These are phyloP conservation scores for Busseola fusca DNA, from an alignment of 2,888 invertebrate genomes.

Conservation along the genomic window DNA sequence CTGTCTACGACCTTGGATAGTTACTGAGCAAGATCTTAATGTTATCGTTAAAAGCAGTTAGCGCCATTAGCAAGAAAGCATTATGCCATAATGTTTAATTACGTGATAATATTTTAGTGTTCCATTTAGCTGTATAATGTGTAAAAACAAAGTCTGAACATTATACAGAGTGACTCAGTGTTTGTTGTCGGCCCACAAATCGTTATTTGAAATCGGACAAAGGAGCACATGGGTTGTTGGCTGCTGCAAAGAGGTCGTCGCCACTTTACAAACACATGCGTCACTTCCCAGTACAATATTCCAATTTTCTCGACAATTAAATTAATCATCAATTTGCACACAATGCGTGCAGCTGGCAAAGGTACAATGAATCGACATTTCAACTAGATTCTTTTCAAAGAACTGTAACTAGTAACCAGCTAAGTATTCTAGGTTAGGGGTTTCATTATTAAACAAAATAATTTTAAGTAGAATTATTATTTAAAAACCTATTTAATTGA, in stretches of 20 bases:
- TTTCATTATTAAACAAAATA: conserved; percentile 21
- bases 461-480: conserved; percentile 11
- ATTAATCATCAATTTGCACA: conserved; percentile 67
- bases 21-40: conserved; percentile 41
- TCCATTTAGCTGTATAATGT: conserved; percentile 34
- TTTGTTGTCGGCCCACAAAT: conserved; percentile 79
- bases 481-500: neutral
- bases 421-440: conserved; percentile 14
- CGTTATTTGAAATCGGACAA: conserved; percentile 80
- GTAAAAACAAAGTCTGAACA: conserved; percentile 69
- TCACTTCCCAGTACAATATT: conserved; percentile 78
- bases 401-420: conserved; percentile 11
- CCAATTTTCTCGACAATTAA: conserved; percentile 68
- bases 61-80: conserved; percentile 40
- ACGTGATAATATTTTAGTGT: conserved; percentile 45
- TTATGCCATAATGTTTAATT: conserved; percentile 48
- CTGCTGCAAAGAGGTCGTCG: conserved; percentile 79
- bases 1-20: conserved; percentile 45
- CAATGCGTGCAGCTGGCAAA: conserved; percentile 52
- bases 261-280: conserved; percentile 73
- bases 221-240: conserved; percentile 76
- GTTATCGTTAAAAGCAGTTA: conserved; percentile 34
- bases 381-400: conserved; percentile 52
- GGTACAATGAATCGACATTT: conserved; percentile 48
- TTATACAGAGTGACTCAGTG: conserved; percentile 82